These are phyloP conservation scores for Dendrolimus pini DNA, from an alignment of 2,888 invertebrate species.

Conservation along the genomic window DNA sequence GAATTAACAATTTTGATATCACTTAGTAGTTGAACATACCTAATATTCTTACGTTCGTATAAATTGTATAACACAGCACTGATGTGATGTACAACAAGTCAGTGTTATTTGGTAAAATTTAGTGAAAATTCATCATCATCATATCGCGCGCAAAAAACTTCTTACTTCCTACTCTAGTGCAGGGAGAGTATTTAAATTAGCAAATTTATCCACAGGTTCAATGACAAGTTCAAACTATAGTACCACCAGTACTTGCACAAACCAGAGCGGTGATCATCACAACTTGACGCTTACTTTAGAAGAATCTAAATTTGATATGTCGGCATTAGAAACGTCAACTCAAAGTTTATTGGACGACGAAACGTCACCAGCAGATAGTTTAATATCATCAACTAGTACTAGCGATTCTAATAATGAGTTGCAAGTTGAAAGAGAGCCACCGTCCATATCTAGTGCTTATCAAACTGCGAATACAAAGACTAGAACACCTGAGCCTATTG, in stretches of 20 bases:
- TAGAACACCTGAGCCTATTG: conserved; percentile 56
- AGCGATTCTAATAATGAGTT: conserved; percentile 77
- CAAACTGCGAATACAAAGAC: conserved; percentile 74
- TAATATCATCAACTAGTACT: conserved; percentile 80
- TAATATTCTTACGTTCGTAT: too few species aligned
- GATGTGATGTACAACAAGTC: too few species aligned
- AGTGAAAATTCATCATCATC: too few species aligned
- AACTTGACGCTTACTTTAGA: conserved; percentile 80
- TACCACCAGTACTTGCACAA: conserved; percentile 69
- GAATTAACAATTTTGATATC: too few species aligned
- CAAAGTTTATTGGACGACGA: conserved; percentile 87
- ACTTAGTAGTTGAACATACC: too few species aligned
- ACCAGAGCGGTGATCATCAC: conserved; percentile 63
- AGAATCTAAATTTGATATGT: conserved; percentile 86
- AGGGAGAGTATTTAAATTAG: too few species aligned
- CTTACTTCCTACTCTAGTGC: too few species aligned
- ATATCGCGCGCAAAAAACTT: too few species aligned
- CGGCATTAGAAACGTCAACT: conserved; percentile 81
- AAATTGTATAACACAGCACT: too few species aligned
- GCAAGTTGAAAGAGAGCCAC: conserved; percentile 60
- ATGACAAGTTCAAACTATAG: conserved; percentile 74
- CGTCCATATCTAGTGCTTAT: conserved; percentile 64
- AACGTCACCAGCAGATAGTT: conserved; percentile 88
- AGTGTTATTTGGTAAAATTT: too few species aligned
- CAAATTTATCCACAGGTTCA: conserved; percentile 39